Conservation (phyloP, 2,113 vertebrate species). For the Ondatra zibethicus region DNA sequence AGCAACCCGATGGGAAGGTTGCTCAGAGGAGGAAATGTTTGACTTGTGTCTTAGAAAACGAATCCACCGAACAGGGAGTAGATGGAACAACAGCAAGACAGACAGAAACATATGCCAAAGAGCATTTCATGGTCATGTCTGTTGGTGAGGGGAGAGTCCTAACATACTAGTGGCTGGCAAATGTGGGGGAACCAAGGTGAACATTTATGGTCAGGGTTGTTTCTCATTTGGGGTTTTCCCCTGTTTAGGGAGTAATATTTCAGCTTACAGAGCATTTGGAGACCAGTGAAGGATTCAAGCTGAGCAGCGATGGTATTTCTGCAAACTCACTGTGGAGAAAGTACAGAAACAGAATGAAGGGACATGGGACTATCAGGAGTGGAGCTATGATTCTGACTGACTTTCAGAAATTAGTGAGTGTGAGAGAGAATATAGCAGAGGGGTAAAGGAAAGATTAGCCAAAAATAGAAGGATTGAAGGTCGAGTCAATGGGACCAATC, state of each 20-base stretch:
- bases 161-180: neutral
- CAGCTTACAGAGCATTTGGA: neutral
- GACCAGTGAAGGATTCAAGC: neutral
- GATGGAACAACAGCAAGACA: neutral
- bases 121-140: accelerated
- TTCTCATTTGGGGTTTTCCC: neutral
- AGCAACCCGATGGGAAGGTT: neutral
- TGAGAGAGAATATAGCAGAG: neutral
- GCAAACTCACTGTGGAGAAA: neutral
- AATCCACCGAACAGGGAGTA: neutral
- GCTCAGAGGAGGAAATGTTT: neutral
- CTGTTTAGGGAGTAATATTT: neutral
- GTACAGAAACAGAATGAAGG: neutral
- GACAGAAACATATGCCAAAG: neutral
- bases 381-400: neutral
- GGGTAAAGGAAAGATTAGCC: neutral
- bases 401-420: neutral
- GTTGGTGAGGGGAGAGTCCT: neutral
- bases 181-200: neutral
- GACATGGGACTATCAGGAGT: neutral
- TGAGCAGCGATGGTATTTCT: neutral
- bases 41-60: neutral
- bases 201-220: neutral
- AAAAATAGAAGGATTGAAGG: neutral
- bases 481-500: neutral